A percentile compares a stretch with the other conserved stretches of the same genome.
phyloP scores from a whole-genome alignment of 2,888 invertebrate species.

The Frankliniella intonsa region DNA sequence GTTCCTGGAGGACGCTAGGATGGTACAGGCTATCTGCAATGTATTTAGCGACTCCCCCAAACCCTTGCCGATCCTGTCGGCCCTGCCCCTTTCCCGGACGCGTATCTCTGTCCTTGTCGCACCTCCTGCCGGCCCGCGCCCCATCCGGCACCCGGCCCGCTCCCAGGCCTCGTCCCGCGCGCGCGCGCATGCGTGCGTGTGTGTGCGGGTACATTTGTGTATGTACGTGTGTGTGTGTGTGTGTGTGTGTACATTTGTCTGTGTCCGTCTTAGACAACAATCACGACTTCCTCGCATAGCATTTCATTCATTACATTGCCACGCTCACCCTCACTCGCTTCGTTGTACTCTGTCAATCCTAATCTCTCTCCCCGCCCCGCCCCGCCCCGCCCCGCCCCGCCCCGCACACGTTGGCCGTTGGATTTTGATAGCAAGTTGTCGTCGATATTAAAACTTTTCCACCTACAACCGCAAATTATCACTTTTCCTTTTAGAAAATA shows the following conservation, averaged over 20 bases:
- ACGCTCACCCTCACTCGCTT: background rate
- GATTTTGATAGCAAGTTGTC: too few relatives aligned
- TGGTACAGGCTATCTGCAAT: too few relatives aligned
- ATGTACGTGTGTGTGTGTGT: background rate
- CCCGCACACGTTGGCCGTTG: too few relatives aligned
- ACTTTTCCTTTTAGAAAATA: too few relatives aligned
- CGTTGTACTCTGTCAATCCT: too few relatives aligned
- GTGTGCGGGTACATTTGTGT: background rate
- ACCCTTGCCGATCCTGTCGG: background rate
- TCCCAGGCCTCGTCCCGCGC: background rate
- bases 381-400: too few relatives aligned
- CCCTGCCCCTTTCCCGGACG: background rate
- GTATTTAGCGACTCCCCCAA: background rate
- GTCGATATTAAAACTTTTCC: too few relatives aligned
- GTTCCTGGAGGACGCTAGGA: too few relatives aligned
- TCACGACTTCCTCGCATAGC: conserved; percentile 19
- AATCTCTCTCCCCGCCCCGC: too few relatives aligned
- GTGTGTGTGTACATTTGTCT: conserved; percentile 13
- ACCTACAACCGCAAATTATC: too few relatives aligned
- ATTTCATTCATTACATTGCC: conserved; percentile 4
- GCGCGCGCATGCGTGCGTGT: background rate
- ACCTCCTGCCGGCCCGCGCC: background rate
- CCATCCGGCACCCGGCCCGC: background rate
- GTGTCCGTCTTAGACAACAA: conserved; percentile 22
- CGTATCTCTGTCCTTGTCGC: conserved; percentile 1